Evolutionary conservation across 2,888 invertebrate genomes (phyloP).

Genomic region (Amblyjoppa fuscipennis): DNA sequence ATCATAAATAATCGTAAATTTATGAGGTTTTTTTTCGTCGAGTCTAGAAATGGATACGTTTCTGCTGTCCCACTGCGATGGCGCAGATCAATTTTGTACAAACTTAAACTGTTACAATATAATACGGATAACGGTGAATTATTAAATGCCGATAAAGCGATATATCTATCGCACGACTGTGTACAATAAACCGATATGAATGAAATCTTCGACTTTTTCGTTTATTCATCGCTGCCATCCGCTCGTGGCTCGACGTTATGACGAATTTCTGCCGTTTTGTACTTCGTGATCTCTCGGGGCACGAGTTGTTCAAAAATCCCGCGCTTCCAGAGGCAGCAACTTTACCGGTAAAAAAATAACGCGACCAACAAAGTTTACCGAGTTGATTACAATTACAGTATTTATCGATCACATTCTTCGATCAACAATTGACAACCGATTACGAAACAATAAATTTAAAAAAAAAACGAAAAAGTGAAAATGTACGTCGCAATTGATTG

Average conservation of each 20-base stretch:
- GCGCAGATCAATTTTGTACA: constrained; percentile 79
- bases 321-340: too few species aligned
- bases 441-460: not conserved
- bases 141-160: constrained; percentile 70
- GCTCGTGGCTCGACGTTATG: too few species aligned
- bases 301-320: too few species aligned
- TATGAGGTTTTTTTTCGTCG: constrained; percentile 28
- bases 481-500: constrained; percentile 6
- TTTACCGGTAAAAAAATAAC: too few species aligned
- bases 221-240: too few species aligned
- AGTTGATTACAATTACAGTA: not conserved
- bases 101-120: constrained; percentile 69
- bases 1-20: constrained; percentile 49
- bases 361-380: too few species aligned
- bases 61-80: constrained; percentile 67
- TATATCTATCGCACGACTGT: constrained; percentile 76
- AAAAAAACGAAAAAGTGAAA: constrained; percentile 21
- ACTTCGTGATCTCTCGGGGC: too few species aligned
- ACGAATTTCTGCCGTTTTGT: too few species aligned
- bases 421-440: not conserved
- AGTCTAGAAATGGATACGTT: constrained; percentile 35
- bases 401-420: too few species aligned
- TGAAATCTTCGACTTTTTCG: constrained; percentile 39
- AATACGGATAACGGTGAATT: constrained; percentile 37
- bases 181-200: constrained; percentile 74